Evolutionary conservation across 2,888 invertebrate species (phyloP), one percentile per base, ranked within the genome.

Genomic region (Hedya salicella): DNA sequence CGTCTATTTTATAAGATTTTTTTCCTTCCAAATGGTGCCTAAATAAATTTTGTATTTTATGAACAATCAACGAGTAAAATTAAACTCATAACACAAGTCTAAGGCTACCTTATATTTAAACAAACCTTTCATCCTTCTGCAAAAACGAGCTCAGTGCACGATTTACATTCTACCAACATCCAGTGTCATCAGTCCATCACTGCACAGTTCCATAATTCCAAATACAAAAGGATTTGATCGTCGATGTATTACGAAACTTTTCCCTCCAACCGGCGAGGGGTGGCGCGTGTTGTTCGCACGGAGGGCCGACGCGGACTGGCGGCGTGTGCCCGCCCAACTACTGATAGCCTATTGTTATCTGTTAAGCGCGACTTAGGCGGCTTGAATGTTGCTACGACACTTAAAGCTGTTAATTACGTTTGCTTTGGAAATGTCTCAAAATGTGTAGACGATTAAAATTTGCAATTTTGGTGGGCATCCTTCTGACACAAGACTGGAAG

Each of bases 61-160:
- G n/a, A n/a, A n/a, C n/a, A n/a, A n/a, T n/a, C n/a, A n/a, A n/a
- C n/a, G n/a, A n/a, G n/a, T n/a, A n/a, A n/a, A n/a, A n/a, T n/a
- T n/a, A n/a, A n/a, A n/a, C n/a, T n/a, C n/a, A n/a, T n/a, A n/a
- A n/a, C n/a, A n/a, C n/a, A n/a, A n/a, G n/a, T n/a, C n/a, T n/a
- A n/a, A n/a, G n/a, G n/a, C n/a, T n/a, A n/a, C n/a, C 25, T 25
- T 25, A 25, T 25, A 25, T 25, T 25, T 25, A 25, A n/a, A 77
- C 83, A 66, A 74, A 89, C 89, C 89, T 85, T 76, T 83, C 89
- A 89, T 89, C 67, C 66, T 85, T 74, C 72, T 71, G 72, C 71
- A 68, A 68, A 75, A 76, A 76, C 72, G 19, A 75, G 69, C 72
- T 76, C 8, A 36, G 78, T 72, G 70, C 68, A 69, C 65, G 44